phyloP scores from a whole-genome alignment of 2,113 vertebrate genomes.

The Solea solea region DNA sequence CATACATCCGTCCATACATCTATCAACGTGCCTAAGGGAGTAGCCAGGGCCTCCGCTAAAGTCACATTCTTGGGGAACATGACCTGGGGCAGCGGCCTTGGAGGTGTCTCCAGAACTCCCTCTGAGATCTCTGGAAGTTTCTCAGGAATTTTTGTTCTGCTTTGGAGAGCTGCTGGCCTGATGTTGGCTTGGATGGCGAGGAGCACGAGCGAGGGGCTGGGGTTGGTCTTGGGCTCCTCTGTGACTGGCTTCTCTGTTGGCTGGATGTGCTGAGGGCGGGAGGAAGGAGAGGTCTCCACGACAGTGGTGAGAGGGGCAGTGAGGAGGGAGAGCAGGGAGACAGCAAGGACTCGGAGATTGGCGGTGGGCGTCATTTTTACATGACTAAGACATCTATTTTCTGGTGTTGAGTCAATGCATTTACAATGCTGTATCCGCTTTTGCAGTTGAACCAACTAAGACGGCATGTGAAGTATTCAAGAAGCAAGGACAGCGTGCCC shows the following conservation, averaged over 20 bases:
- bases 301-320: constrained; percentile 67
- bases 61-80: constrained; percentile 82
- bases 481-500: constrained; percentile 37
- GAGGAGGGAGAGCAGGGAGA: constrained; percentile 79
- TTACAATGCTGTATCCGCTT: constrained; percentile 68
- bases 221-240: constrained; percentile 39
- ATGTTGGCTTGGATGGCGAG: constrained; percentile 58
- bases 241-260: constrained; percentile 54
- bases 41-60: constrained; percentile 72
- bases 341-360: constrained; percentile 75
- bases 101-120: constrained; percentile 71
- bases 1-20: constrained; percentile 85
- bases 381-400: constrained; percentile 82
- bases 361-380: constrained; percentile 83
- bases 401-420: constrained; percentile 76
- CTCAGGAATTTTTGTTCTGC: constrained; percentile 40
- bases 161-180: constrained; percentile 59
- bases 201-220: constrained; percentile 57
- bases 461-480: constrained; percentile 65
- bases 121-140: constrained; percentile 58
- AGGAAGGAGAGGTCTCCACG: constrained; percentile 62
- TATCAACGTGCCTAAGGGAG: constrained; percentile 78
- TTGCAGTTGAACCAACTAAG: constrained; percentile 69
- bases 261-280: constrained; percentile 52
- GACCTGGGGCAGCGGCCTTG: constrained; percentile 76